Base-by-base conservation (phyloP, 2,113 vertebrate species). In the Zosterops pallidus region DNA sequence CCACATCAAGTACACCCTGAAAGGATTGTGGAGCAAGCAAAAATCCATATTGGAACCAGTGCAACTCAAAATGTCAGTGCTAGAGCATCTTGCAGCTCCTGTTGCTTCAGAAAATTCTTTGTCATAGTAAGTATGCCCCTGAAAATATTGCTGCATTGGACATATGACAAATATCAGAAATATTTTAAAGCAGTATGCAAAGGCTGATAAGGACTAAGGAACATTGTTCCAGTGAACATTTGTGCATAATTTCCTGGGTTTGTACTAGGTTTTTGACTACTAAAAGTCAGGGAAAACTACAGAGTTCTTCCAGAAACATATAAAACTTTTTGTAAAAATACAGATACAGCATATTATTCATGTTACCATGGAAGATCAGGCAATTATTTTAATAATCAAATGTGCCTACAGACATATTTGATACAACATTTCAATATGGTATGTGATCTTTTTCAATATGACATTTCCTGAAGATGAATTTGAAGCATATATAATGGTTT, bases 361-460 rank as follows among this genome's bases (percentile, higher is more conserved):
- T 57, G 42, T 68, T 74, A 65, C 24, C 4, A 20, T 59, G 29
- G 70, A 74, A 92, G 18, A 72, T 18, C 8, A 42, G 29, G 9
- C 14, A 88, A 72, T 39, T 69, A 42, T 76, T 95, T 95, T 86
- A 89, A 88, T 28, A 80, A 76, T 31, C 9, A 62, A 76, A 37
- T 44, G 6, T 86, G 12, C 3, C 39, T 64, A 57, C 19, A 49
- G 11, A 42, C 35, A 44, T 33, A 52, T 63, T 90, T 35, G 37
- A 79, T 56, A 31, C 3, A 39, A 56, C 6, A 33, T 78, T 89
- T 78, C 29, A 46, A 8, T 63, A 65, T 33, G 26, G 8, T 24
- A 33, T 59, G 18, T 29, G 33, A 80, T 59, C 14, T 65, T 86
- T 81, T 74, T 62, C 18, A 39, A 55, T 5, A 21, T 74, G 7